Conservation (phyloP, 2,797 vertebrate genomes). For the Smutsia temminckii region DNA sequence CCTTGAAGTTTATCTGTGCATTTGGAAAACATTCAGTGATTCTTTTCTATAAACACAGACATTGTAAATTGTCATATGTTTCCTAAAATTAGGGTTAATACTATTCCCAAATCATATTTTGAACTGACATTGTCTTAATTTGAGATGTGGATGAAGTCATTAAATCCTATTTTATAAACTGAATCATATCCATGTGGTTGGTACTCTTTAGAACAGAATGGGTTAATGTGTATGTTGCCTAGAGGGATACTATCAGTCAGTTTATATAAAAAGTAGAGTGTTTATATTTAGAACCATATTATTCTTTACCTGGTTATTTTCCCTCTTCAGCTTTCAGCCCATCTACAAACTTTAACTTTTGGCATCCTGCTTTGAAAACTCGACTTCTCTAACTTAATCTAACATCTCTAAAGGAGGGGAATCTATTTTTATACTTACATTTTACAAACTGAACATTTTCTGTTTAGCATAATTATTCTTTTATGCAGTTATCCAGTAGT, state of each 20-base stretch:
- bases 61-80: conserved; percentile 25
- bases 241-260: neutral
- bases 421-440: neutral
- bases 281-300: neutral
- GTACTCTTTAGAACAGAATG: neutral
- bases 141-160: conserved; percentile 44
- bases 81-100: conserved; percentile 41
- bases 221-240: neutral
- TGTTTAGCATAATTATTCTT: neutral
- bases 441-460: conserved; percentile 6
- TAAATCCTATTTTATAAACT: conserved; percentile 32
- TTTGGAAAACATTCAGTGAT: conserved; percentile 32
- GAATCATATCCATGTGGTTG: neutral
- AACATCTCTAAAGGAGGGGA: neutral
- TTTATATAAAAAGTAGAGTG: conserved; percentile 1
- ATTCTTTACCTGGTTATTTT: conserved; percentile 22
- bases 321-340: conserved; percentile 35
- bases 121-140: conserved; percentile 29
- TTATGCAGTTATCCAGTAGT: neutral
- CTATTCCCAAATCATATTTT: conserved; percentile 46
- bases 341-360: conserved; percentile 31
- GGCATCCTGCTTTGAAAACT: conserved; percentile 31
- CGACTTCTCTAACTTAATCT: neutral
- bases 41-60: neutral
- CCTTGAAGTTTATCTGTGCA: neutral